Conservation (phyloP, 2,113 vertebrate species). For the Xiphophorus hellerii region DNA sequence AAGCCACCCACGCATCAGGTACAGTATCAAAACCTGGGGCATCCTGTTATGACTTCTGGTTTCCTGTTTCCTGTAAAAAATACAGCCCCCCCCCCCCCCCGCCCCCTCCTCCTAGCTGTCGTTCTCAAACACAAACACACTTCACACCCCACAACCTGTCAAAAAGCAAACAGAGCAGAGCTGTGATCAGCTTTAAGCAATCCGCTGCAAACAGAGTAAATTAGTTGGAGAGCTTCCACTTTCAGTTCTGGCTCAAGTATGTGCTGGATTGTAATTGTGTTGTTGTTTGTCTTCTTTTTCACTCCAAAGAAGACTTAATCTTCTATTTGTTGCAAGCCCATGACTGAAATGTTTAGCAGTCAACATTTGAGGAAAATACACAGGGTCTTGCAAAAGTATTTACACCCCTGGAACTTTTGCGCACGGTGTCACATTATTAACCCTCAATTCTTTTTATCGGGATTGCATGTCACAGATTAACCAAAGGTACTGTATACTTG, state of each 20-base stretch:
- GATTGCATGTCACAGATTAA: background rate
- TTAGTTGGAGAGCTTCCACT: constrained; percentile 13
- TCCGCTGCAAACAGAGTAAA: constrained; percentile 20
- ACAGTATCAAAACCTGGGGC: constrained; percentile 78
- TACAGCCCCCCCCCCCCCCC: constrained; percentile 3
- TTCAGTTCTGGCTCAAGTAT: constrained; percentile 14
- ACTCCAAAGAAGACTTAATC: background rate
- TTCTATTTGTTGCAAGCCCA: background rate
- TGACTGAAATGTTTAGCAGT: background rate
- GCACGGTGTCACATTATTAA: background rate
- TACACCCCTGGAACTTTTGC: background rate
- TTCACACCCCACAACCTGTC: constrained; percentile 1
- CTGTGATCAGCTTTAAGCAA: constrained; percentile 39
- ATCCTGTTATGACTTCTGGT: constrained; percentile 81
- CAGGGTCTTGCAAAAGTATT: too few relatives aligned
- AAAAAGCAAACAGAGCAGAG: constrained; percentile 34
- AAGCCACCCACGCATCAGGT: constrained; percentile 79
- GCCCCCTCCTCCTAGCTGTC: background rate
- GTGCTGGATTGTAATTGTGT: background rate
- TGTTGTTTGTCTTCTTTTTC: background rate
- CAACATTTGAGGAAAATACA: background rate
- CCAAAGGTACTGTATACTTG: background rate
- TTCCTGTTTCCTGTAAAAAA: constrained; percentile 80
- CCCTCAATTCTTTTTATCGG: too few relatives aligned
- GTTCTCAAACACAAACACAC: constrained; percentile 34